Base-by-base conservation (phyloP, 2,113 vertebrate species). In the Cephalopholis sonnerati region DNA sequence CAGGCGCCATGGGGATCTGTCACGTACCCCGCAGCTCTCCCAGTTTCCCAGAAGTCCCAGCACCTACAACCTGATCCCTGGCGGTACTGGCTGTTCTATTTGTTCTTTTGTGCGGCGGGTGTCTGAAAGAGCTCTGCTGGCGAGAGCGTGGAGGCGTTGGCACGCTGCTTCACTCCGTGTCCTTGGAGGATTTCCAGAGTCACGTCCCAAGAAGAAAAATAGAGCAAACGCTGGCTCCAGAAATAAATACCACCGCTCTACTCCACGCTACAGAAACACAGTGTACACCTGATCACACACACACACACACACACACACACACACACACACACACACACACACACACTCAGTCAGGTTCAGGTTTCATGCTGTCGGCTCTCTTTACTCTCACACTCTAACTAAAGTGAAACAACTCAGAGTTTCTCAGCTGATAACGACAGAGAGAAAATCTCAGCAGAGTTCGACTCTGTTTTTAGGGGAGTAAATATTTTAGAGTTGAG, bases 151-250 rank as follows among this genome's bases (percentile, higher is more conserved):
- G 61, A 67, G 83, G 66, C 54, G 73, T 77, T 92, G 91, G 89
- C 91, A 84, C 44, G 85, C 82, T 15, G 78, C 79, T 81, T 82
- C 83, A 62, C 90, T 79, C 84, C 66, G 53, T 87, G 93, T 93
- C 87, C 91, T 87, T 94, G 93, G 93, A 93, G 50, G 76, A 13
- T 18, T 59, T 89, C 92, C 93, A 94, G 32, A 94, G 32, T 72
- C 74, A 79, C 29, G 79, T 92, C 85, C 83, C 63, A 54, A 80
- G 81, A 87, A 57, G 77, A 82, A 79, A 67, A 79, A 84, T 61
- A 69, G 73, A 82, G 17, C 20, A 61, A 75, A 86, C 58, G 61
- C 74, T 62, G 36, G 78, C 46, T 79, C 88, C 81, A 82, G 82
- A 88, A 91, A 91, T 87, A 89, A 82, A 85, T 80, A 74, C 77